Evolutionary conservation across 2,113 vertebrate genomes (phyloP).

Genomic region (Pleuronectes platessa): DNA sequence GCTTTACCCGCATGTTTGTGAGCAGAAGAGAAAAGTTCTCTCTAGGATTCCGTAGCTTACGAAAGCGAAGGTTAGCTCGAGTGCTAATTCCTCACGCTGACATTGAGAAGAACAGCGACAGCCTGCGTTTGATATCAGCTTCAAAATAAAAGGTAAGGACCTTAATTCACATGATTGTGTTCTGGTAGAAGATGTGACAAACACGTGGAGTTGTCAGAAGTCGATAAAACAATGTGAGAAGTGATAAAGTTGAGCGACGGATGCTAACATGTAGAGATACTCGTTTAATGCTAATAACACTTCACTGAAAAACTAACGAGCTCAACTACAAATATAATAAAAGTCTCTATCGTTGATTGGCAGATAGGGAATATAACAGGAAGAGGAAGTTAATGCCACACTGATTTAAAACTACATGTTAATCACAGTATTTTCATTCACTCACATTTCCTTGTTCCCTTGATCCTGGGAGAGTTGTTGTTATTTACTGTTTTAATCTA

Average conservation of each 20-base stretch:
- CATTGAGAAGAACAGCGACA: slow-evolving; percentile 40
- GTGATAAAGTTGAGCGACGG: too few relatives aligned
- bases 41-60: slow-evolving; percentile 43
- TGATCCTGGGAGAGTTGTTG: neutral
- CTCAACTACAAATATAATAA: too few relatives aligned
- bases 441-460: too few relatives aligned
- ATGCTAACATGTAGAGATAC: neutral
- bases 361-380: too few relatives aligned
- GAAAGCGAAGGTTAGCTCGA: slow-evolving; percentile 27
- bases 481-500: neutral
- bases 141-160: slow-evolving; percentile 49
- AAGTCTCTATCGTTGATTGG: neutral
- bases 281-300: neutral
- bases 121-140: neutral
- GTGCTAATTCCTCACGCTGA: slow-evolving; percentile 32
- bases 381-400: too few relatives aligned
- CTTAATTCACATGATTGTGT: neutral
- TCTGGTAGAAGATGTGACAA: neutral
- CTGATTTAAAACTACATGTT: too few relatives aligned
- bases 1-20: neutral
- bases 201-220: fast-evolving
- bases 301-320: too few relatives aligned
- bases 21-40: neutral
- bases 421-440: neutral
- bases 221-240: neutral